Evolutionary conservation across 2,113 vertebrate species (phyloP).

Genomic region (Chionodraco myersi): DNA sequence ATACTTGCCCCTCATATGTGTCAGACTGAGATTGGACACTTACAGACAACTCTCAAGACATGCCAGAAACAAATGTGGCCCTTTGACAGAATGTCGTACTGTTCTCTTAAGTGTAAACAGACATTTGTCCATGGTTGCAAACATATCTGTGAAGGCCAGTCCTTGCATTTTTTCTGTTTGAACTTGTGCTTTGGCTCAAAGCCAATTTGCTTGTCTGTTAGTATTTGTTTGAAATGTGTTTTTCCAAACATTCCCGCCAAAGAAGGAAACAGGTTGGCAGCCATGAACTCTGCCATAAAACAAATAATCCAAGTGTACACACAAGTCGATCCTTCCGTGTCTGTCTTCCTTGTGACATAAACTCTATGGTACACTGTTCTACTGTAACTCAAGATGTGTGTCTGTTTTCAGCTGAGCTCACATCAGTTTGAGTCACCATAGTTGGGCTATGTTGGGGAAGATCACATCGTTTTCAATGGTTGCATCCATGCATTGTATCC

Average conservation of each 20-base stretch:
- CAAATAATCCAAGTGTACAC: slow-evolving; percentile 62
- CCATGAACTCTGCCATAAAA: slow-evolving; percentile 55
- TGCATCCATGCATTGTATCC: not conserved
- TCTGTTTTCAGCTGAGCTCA: slow-evolving; percentile 18
- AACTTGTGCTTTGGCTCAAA: slow-evolving; percentile 36
- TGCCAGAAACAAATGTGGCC: not conserved
- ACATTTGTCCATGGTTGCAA: slow-evolving; percentile 19
- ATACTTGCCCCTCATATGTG: slow-evolving; percentile 6
- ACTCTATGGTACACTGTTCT: not conserved
- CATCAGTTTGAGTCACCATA: not conserved
- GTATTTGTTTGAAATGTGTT: slow-evolving; percentile 63
- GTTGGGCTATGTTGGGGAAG: not conserved
- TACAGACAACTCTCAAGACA: slow-evolving; percentile 13
- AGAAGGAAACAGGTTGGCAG: slow-evolving; percentile 50
- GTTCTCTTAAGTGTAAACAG: not conserved
- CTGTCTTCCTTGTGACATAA: slow-evolving; percentile 26
- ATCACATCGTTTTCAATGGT: not conserved
- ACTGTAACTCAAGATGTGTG: not conserved
- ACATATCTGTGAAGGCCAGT: slow-evolving; percentile 10
- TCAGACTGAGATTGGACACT: not conserved
- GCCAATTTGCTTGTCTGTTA: slow-evolving; percentile 8
- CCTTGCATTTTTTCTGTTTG: slow-evolving; percentile 30
- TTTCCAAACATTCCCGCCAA: slow-evolving; percentile 16
- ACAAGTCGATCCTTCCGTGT: slow-evolving; percentile 35
- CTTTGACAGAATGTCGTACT: not conserved